Evolutionary conservation across 2,888 invertebrate genomes (phyloP).

Genomic region (Apantesis nais): DNA sequence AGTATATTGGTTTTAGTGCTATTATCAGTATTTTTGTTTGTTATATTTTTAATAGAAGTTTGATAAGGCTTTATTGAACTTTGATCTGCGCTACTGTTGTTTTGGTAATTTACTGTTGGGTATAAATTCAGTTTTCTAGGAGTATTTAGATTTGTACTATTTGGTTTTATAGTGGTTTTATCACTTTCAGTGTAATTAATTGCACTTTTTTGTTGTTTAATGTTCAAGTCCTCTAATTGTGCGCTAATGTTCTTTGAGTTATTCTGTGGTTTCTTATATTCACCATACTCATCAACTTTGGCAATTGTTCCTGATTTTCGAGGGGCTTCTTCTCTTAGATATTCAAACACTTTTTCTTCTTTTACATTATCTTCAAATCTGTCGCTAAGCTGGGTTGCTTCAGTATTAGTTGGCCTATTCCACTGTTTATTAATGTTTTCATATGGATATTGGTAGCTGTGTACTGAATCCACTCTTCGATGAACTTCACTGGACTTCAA

Average conservation of each 20-base stretch:
- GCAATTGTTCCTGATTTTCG: neutral
- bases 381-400: conserved; percentile 16
- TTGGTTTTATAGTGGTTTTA: neutral
- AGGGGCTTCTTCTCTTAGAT: conserved; percentile 1
- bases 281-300: neutral
- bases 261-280: conserved; percentile 4
- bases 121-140: neutral
- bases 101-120: neutral
- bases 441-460: conserved; percentile 13
- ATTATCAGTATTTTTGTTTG: conserved; percentile 12
- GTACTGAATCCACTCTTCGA: conserved; percentile 13
- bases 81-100: conserved; percentile 10
- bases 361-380: conserved; percentile 2
- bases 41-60: neutral
- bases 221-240: conserved; percentile 31
- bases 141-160: neutral
- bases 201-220: conserved; percentile 9
- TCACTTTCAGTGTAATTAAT: neutral
- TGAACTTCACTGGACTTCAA: conserved; percentile 24
- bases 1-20: conserved; percentile 7
- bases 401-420: conserved; percentile 12
- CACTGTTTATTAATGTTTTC: conserved; percentile 18
- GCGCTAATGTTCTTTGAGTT: conserved; percentile 13
- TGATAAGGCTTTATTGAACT: conserved; percentile 11
- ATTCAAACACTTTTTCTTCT: neutral